These are phyloP conservation scores for Drosophila buzzatii DNA, from an alignment of 2,888 invertebrate species.

Conservation along the genomic window DNA sequence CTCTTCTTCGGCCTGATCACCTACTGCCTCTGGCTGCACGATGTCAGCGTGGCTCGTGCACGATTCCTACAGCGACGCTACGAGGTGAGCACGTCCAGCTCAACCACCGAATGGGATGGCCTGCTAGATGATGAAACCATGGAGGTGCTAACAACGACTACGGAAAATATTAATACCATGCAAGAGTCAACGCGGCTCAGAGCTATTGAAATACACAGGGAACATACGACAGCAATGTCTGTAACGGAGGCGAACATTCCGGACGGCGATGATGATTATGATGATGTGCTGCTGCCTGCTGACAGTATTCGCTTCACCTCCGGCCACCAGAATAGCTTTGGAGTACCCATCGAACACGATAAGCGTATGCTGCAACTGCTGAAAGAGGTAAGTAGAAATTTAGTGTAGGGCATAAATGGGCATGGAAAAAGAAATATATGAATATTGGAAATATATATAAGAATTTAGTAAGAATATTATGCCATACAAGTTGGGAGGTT, in stretches of 20 bases:
- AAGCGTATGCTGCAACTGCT: constrained; percentile 85
- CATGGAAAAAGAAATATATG: no score
- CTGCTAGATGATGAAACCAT: constrained; percentile 41
- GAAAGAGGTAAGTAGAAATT: constrained; percentile 74
- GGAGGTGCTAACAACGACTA: constrained; percentile 22
- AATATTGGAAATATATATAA: no score
- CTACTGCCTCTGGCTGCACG: constrained; percentile 82
- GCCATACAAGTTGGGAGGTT: no score
- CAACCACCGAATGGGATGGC: constrained; percentile 39
- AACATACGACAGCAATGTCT: constrained; percentile 37
- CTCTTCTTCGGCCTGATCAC: constrained; percentile 82
- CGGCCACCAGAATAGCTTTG: constrained; percentile 88
- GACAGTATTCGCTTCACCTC: constrained; percentile 86
- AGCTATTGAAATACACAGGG: constrained; percentile 40
- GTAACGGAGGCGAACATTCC: constrained; percentile 38
- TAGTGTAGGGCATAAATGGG: background rate
- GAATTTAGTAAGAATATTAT: no score
- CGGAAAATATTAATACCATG: constrained; percentile 20
- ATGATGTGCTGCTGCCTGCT: constrained; percentile 71
- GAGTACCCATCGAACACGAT: constrained; percentile 88
- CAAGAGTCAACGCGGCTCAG: constrained; percentile 75
- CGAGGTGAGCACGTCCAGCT: constrained; percentile 42
- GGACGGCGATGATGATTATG: constrained; percentile 59
- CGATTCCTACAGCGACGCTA: constrained; percentile 73
- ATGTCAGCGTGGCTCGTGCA: constrained; percentile 80